A percentile compares a stretch with the other conserved stretches of the same genome.
Evolutionary conservation across 2,113 vertebrate genomes (phyloP).

Genomic region (Acanthochromis polyacanthus): DNA sequence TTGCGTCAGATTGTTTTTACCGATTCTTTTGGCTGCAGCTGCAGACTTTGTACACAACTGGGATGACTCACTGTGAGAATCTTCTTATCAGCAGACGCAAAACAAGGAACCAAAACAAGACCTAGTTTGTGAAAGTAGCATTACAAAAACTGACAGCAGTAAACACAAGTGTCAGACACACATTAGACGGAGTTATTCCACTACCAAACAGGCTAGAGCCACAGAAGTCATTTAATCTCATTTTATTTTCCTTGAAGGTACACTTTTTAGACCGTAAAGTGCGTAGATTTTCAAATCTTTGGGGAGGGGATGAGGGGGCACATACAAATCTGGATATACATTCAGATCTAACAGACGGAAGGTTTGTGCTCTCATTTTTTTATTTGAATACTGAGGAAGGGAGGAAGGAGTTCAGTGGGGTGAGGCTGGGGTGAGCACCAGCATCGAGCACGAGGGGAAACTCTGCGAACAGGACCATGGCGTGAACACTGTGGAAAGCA

Average conservation of each 20-base stretch:
- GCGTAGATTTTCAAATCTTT: slow-evolving; percentile 71
- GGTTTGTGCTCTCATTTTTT: slow-evolving; percentile 63
- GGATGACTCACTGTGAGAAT: slow-evolving; percentile 12
- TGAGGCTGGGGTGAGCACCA: slow-evolving; percentile 31
- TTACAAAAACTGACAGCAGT: neutral
- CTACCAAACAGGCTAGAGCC: neutral
- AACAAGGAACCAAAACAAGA: slow-evolving; percentile 62
- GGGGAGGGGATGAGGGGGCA: slow-evolving; percentile 2
- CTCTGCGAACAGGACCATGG: neutral
- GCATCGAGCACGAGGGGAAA: slow-evolving; percentile 1
- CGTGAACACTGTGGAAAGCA: slow-evolving; percentile 21
- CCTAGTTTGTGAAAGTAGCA: slow-evolving; percentile 38
- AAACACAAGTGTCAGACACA: neutral
- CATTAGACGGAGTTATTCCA: neutral
- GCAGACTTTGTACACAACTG: neutral
- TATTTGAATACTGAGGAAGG: slow-evolving; percentile 38
- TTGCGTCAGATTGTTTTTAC: too few relatives aligned
- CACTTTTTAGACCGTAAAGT: slow-evolving; percentile 81
- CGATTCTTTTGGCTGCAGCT: neutral
- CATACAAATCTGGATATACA: slow-evolving; percentile 60
- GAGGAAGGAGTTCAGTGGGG: neutral
- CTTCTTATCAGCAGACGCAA: slow-evolving; percentile 37
- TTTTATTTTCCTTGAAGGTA: slow-evolving; percentile 75
- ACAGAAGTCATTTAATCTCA: slow-evolving; percentile 42
- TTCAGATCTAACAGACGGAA: slow-evolving; percentile 64